A percentile compares a stretch with the other conserved stretches of the same genome.
These are phyloP conservation scores for Siniperca scherzeri DNA, from an alignment of 2,797 vertebrate genomes.

Conservation along the genomic window DNA sequence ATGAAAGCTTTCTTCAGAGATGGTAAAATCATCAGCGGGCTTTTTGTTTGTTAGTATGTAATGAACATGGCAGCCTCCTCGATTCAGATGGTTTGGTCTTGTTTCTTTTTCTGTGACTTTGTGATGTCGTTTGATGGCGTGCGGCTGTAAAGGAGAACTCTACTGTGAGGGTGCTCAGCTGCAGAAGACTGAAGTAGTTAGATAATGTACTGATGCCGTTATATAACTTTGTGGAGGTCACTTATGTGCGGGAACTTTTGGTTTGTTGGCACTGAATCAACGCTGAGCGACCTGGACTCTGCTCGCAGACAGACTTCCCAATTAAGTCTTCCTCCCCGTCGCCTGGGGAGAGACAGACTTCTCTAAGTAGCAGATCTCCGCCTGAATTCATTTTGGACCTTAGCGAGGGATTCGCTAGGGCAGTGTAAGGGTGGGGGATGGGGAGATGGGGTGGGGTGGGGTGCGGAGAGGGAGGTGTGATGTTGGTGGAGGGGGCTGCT, in stretches of 20 bases:
- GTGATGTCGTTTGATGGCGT: background rate
- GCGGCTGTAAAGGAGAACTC: background rate
- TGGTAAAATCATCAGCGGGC: background rate
- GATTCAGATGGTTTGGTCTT: background rate
- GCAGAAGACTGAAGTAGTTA: conserved; percentile 9
- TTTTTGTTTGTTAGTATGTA: background rate
- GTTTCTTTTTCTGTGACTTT: background rate
- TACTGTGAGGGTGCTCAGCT: conserved; percentile 13
- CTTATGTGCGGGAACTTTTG: conserved; percentile 26
- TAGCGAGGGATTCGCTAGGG: background rate
- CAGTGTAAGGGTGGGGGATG: background rate
- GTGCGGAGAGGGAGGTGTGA: background rate
- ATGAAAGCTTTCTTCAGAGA: background rate
- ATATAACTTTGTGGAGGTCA: conserved; percentile 41
- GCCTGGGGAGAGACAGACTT: conserved; percentile 42
- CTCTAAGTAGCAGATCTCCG: conserved; percentile 28
- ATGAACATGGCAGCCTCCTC: background rate
- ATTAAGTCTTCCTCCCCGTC: conserved; percentile 45
- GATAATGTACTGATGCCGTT: conserved; percentile 2
- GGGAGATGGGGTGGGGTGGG: background rate
- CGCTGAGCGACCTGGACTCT: conserved; percentile 19
- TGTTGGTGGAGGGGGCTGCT: background rate
- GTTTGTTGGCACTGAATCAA: conserved; percentile 17
- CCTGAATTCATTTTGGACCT: conserved; percentile 53
- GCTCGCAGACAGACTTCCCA: conserved; percentile 44